phyloP scores from a whole-genome alignment of 1,140 invertebrate genomes.

The Drosophila sturtevanti region DNA sequence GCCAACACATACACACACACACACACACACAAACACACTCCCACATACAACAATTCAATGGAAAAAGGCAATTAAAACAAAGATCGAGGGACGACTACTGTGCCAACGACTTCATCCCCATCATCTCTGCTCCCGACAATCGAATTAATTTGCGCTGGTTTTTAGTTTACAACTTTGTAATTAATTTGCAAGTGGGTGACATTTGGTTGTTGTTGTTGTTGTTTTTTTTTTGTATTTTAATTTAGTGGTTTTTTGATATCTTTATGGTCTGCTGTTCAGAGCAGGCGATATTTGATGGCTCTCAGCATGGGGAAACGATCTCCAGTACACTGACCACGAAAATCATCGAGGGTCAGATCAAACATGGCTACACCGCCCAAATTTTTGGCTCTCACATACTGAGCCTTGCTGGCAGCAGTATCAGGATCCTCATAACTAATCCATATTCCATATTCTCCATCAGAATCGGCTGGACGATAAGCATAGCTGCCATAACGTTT shows the following conservation, averaged over 20 bases:
- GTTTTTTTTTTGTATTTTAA: background rate
- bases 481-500: slow-evolving; percentile 91
- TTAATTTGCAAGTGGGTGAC: slow-evolving; percentile 70
- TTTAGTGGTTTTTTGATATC: slow-evolving; percentile 42
- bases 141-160: slow-evolving; percentile 74
- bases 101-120: background rate
- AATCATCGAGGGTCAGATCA: slow-evolving; percentile 92
- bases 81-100: background rate
- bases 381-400: slow-evolving; percentile 88
- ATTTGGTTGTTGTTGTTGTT: slow-evolving; percentile 28
- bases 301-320: slow-evolving; percentile 90
- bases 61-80: slow-evolving; percentile 63
- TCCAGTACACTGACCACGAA: slow-evolving; percentile 90
- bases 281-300: slow-evolving; percentile 85
- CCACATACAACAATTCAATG: slow-evolving; percentile 38
- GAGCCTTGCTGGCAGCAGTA: slow-evolving; percentile 91
- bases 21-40: slow-evolving; percentile 15
- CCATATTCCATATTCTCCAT: slow-evolving; percentile 90
- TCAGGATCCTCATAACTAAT: slow-evolving; percentile 94
- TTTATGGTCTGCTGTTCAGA: slow-evolving; percentile 28
- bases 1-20: slow-evolving; percentile 40
- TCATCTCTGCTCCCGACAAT: slow-evolving; percentile 11
- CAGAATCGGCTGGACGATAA: slow-evolving; percentile 87
- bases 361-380: slow-evolving; percentile 92
- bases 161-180: slow-evolving; percentile 80